Percentiles rank a stretch among this genome's conserved stretches.
Evolutionary conservation across 35 echinoderm and acorn worm genomes (phyloP).

Genomic region (Ophioderma brevispina): DNA sequence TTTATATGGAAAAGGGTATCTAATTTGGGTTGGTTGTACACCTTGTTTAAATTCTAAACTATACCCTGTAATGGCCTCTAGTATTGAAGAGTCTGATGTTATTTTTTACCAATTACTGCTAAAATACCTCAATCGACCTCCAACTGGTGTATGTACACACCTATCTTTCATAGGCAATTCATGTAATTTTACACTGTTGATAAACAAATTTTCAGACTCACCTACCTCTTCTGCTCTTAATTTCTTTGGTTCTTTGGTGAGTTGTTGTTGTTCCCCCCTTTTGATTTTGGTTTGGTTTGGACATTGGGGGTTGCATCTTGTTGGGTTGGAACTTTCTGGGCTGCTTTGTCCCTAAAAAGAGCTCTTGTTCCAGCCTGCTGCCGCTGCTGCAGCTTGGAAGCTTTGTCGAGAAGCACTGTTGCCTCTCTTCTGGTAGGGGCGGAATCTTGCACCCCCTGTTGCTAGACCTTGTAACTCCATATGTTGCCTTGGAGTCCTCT

Average conservation of each 20-base stretch:
- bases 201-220: no score
- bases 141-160: neutral
- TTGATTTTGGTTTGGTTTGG: no score
- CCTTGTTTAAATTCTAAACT: slow-evolving; percentile 48
- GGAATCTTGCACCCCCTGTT: no score
- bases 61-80: slow-evolving; percentile 59
- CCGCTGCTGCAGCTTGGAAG: neutral
- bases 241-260: no score
- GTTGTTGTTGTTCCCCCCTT: no score
- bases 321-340: neutral
- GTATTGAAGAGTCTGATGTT: slow-evolving; percentile 63
- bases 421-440: neutral
- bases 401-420: neutral
- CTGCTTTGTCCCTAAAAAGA: neutral
- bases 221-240: no score
- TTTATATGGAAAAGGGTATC: slow-evolving; percentile 48
- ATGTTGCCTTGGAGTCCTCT: slow-evolving; percentile 48
- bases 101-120: slow-evolving; percentile 41
- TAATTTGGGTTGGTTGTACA: slow-evolving; percentile 13
- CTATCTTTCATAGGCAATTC: no score
- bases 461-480: slow-evolving; percentile 4
- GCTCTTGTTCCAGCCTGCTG: neutral
- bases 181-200: no score
- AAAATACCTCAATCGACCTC: slow-evolving; percentile 59
- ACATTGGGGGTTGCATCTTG: no score